These are phyloP conservation scores for Pantala flavescens DNA, from an alignment of 1,140 invertebrate genomes.

Conservation along the genomic window DNA sequence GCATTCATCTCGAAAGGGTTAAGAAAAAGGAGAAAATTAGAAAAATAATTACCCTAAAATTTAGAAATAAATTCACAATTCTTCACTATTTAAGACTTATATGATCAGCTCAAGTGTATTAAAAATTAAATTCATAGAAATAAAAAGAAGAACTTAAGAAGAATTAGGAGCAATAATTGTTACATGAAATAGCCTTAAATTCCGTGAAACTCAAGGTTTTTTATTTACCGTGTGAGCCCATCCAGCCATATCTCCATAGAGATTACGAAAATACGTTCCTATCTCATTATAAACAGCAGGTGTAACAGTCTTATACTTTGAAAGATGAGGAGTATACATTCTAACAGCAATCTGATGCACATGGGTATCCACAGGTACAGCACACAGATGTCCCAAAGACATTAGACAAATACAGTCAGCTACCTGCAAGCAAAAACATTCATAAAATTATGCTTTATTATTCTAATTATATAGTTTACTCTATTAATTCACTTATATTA, in stretches of 20 bases:
- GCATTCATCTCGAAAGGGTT: no score
- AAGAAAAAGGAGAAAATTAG: no score
- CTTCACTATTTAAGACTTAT: no score
- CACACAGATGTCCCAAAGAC: constrained; percentile 79
- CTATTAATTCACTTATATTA: no score
- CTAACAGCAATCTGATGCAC: constrained; percentile 82
- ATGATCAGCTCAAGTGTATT: no score
- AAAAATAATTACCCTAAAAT: no score
- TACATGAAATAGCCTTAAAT: constrained; percentile 17
- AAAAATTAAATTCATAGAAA: no score
- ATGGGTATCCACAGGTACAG: constrained; percentile 93
- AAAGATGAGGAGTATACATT: constrained; percentile 71
- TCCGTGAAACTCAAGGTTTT: no score
- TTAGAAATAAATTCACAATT: no score
- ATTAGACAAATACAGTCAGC: constrained; percentile 98
- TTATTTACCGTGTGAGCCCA: constrained; percentile 84
- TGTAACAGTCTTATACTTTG: constrained; percentile 67
- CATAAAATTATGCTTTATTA: background rate
- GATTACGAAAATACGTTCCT: constrained; percentile 60
- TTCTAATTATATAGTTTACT: no score
- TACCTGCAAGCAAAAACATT: constrained; percentile 46
- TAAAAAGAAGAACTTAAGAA: no score
- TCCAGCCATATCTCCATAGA: constrained; percentile 82
- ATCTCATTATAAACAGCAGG: constrained; percentile 77
- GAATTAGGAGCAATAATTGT: background rate